Base-by-base conservation (phyloP, 2,797 vertebrate genomes). In the Tapera naevia region DNA sequence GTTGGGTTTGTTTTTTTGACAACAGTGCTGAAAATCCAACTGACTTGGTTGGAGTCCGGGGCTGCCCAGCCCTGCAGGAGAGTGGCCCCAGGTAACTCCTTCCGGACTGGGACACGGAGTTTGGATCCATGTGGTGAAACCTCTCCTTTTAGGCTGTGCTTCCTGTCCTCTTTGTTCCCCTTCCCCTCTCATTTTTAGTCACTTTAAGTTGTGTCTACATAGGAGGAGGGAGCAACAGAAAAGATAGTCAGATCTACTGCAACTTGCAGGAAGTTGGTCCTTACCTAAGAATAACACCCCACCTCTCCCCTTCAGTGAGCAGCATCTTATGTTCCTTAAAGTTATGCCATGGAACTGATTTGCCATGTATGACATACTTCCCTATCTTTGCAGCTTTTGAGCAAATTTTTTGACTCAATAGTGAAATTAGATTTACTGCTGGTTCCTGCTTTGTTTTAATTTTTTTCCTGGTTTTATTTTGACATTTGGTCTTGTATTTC, bases 41-140 rank as follows among this genome's bases (percentile, higher is more conserved):
- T 72, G 80, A 60, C 11, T 86, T 76, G 65, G 14, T 51, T 86
- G 50, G 53, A 67, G 27, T 45, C 24, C 17, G 11, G 51, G 37
- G 17, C 51, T 92, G 61, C 54, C 35, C n/a, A 66, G 35, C 32
- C 25, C 24, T 80, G 16, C 30, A 57, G 50, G 61, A 78, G 33
- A 50, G 37, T 46, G 30, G 56, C 13, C 30, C 10, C 14, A 33
- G 35, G 12, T 51, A 60, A 56, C 18, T 58, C 22, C 54, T 78
- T 50, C 1, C 1, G 16, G 16, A 17, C n/a, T 35, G 27, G 61
- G 9, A 45, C 32, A 24, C 0, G 0, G 15, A 7, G 7, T 39
- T 57, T 72, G 33, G 24, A 41, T 74, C 21, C 2, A 2, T 14
- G 7, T 1, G 2, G 24, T 56, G 39, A 71, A 91, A 93, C 18